Base-by-base conservation (phyloP, 1,140 invertebrate species). In the Lasaia peninsularis region DNA sequence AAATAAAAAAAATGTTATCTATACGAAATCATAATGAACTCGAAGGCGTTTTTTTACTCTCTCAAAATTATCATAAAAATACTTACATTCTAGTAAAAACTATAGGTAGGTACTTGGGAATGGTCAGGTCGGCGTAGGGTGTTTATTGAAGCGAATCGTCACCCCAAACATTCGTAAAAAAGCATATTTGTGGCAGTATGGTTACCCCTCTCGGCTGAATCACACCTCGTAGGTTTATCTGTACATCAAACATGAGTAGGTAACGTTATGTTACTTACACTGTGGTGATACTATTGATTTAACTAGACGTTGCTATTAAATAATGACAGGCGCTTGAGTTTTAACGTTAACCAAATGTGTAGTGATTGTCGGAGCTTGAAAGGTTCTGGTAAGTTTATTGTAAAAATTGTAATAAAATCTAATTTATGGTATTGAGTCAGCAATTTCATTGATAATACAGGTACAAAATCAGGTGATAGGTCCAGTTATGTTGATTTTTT, bases 231-330 rank as follows among this genome's bases (percentile, higher is more conserved):
- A 31, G 32, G 49, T 58, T 40, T 49, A 40, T 58, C 31, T 35
- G 51, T 58, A 40, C 18, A 51, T 56, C 31, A 24, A 52, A 37
- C 40, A 56, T 56, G 37, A 35, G 35, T 63, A 24, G 40, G 31
- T 40, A 52, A 31, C 14, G 10, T 11, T n/a, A n/a, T n/a, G n/a
- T n/a, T n/a, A n/a, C n/a, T n/a, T n/a, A n/a, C n/a, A n/a, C n/a
- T n/a, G n/a, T n/a, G n/a, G n/a, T n/a, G 20, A 34, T 35, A 48
- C 56, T 64, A 68, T 61, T 59, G 65, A 68, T 67, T 65, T 64
- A 63, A 67, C 61, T 52, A 57, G 53, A 48, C 58, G 52, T 58
- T 66, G 60, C 57, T 66, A 55, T 56, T 48, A 58, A 44, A 35
- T 61, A 55, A 28, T 60, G 53, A 24, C 50, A 65, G 65, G 65